Base-by-base conservation (phyloP, 2,113 vertebrate genomes). In the Vidua chalybeata region DNA sequence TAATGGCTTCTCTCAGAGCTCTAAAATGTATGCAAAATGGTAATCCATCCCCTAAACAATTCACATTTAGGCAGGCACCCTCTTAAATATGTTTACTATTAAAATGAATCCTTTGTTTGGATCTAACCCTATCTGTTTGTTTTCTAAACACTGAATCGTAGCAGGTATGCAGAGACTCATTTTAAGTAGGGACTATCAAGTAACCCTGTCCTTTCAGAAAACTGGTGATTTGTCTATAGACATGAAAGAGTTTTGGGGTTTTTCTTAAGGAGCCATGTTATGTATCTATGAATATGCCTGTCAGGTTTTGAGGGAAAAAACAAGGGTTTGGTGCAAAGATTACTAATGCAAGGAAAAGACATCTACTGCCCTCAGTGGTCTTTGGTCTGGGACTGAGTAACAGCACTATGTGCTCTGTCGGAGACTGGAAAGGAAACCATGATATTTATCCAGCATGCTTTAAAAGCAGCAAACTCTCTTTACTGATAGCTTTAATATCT, bases 1-100 rank as follows among this genome's bases (percentile, higher is more conserved):
- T 99, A 98, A 98, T 97, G 97, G 97, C 95, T 98, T 98, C 97
- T 98, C 96, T 97, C 97, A 87, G 97, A 93, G 96, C 95, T 97
- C 95, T 97, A 97, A 98, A 96, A 92, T 94, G 95, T 96, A 97
- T 97, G 98, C 98, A 97, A 96, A 98, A 97, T 95, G 97, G 94
- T 97, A 98, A 98, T 97, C 97, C 96, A 95, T 83, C 76, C 94
- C 95, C 83, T 75, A 88, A 98, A 98, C 98, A 98, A 98, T 98
- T 97, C 97, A 13, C 95, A 94, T 97, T 97, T 97, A 96, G 92
- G 94, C 92, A 97, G 91, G 91, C 95, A 8, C 83, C 91, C 94
- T 95, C 85, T 95, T 94, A 89, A 73, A 90, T 51, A 91, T 90
- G 88, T 97, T 98, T 97, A 95, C 93, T 94, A 93, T 93, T 87